Percentiles rank a stretch among this genome's conserved stretches.
Conservation (phyloP, 2,113 vertebrate genomes). For the Eurystomus gularis region DNA sequence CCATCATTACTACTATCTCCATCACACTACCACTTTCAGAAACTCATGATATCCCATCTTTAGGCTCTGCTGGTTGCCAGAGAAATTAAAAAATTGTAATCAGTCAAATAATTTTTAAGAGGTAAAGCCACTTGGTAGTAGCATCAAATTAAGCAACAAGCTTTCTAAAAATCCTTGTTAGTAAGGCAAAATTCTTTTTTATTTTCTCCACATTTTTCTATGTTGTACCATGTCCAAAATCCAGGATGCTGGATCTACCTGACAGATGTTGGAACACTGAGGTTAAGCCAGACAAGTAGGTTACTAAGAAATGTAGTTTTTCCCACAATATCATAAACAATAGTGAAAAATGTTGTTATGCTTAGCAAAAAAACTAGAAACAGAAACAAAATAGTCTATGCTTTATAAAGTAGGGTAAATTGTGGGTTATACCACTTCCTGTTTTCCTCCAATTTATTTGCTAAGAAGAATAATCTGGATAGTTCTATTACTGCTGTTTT, state of each 20-base stretch:
- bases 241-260: neutral
- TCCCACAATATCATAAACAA: neutral
- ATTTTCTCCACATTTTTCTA: neutral
- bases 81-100: neutral
- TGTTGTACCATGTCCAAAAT: neutral
- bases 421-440: neutral
- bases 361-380: neutral
- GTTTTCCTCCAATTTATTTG: neutral
- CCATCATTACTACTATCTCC: neutral
- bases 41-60: neutral
- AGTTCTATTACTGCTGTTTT: neutral
- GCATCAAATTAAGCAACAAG: neutral
- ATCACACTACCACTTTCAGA: neutral
- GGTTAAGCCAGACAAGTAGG: neutral
- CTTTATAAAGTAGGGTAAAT: neutral
- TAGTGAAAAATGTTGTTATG: neutral
- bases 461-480: neutral
- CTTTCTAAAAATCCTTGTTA: neutral
- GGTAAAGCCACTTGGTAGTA: neutral
- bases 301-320: neutral
- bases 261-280: neutral
- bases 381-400: neutral
- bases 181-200: neutral
- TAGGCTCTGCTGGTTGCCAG: neutral
- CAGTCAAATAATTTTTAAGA: neutral